Base-by-base conservation (phyloP, 2,113 vertebrate genomes). In the Mesocricetus auratus region DNA sequence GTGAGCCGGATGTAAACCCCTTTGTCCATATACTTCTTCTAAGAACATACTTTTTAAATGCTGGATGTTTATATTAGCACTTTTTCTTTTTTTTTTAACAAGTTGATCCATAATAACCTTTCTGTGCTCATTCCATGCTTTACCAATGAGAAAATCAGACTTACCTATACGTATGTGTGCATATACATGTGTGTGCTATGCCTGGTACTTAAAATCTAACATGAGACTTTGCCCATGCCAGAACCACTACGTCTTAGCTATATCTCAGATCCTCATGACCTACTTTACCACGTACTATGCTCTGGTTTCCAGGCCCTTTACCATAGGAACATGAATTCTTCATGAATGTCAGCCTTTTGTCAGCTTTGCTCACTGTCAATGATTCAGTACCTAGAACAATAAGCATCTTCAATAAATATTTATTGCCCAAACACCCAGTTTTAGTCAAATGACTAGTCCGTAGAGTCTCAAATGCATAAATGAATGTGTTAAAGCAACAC, bases 81-180 rank as follows among this genome's bases (percentile, higher is more conserved):
- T 7, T 91, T 22, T 56, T 53, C 5, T 4, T 62, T 62, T 39
- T 3, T 16, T 1, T 79, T 73, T 86, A 86, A 53, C 13, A 21
- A 56, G 2, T 24, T 10, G 26, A 56, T 9, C 10, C 33, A 26
- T 12, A 2, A n/a, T 1, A 24, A 7, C 4, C 5, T 53, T 53
- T 71, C 21, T 58, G 17, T 26, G 5, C 0, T 29, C 19, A n/a
- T 50, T 87, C 22, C 0, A 69, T 9, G 29, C 3, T 36, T 75
- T 89, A 31, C 2, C 58, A 31, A 89, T 39, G 42, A 33, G 39
- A 33, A 45, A 22, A 21, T 16, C 66, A 50, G 24, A 36, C 33
- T 36, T 31, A 24, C 16, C 5, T 45, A 85, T 8, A 29, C 6
- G 31, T 82, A 10, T 60, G 53, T 36, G 21, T 53, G 29, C 31